Conservation (phyloP, 1,140 invertebrate genomes). For the Alviniconcha marisindica region DNA sequence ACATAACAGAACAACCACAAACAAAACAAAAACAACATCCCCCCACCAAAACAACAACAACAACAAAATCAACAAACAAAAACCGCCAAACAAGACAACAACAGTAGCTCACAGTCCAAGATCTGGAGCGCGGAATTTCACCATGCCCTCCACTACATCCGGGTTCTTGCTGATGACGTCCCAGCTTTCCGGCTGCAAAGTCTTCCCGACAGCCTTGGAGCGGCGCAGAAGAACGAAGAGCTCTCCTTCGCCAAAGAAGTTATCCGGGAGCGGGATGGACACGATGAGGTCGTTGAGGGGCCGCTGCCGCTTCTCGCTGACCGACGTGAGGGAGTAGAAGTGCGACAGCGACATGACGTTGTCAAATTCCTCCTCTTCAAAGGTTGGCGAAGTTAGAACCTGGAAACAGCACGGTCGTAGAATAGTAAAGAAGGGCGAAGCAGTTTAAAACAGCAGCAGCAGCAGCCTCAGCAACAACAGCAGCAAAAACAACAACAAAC, state of each 20-base stretch:
- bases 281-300: constrained; percentile 14
- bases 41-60: neutral
- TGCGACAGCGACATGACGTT: constrained; percentile 38
- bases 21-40: too few relatives aligned
- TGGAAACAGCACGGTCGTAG: neutral
- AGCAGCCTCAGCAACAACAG: too few relatives aligned
- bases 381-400: constrained; percentile 26
- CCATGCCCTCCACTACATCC: constrained; percentile 15
- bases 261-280: constrained; percentile 31
- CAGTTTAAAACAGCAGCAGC: too few relatives aligned
- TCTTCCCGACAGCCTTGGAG: neutral
- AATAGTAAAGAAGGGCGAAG: too few relatives aligned
- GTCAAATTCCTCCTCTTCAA: constrained; percentile 38
- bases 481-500: too few relatives aligned
- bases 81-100: neutral
- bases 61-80: neutral
- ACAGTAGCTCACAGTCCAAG: neutral
- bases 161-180: constrained; percentile 24
- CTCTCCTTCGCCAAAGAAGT: constrained; percentile 33
- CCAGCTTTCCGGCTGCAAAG: neutral
- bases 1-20: neutral
- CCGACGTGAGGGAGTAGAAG: constrained; percentile 35
- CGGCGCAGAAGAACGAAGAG: constrained; percentile 21
- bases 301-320: neutral
- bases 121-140: constrained; percentile 8